Evolutionary conservation across 2,113 vertebrate genomes (phyloP).

Genomic region (Heptranchias perlo): DNA sequence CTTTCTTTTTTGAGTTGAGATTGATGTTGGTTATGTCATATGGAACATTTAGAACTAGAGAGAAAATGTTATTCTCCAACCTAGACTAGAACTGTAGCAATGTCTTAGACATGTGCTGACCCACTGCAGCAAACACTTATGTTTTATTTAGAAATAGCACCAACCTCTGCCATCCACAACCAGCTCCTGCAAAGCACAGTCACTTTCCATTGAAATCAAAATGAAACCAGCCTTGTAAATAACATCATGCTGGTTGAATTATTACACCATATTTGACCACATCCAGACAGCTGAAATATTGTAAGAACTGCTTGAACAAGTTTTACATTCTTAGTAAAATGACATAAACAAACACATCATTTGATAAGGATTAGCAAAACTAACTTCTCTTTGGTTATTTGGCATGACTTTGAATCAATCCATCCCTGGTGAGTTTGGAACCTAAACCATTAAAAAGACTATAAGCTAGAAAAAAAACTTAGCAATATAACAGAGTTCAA

Average conservation of each 20-base stretch:
- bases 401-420: background rate
- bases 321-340: background rate
- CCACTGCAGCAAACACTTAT: background rate
- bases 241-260: background rate
- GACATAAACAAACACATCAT: background rate
- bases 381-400: background rate
- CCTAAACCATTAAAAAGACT: background rate
- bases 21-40: too few species aligned
- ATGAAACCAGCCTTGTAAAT: background rate
- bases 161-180: background rate
- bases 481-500: background rate
- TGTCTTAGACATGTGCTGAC: background rate
- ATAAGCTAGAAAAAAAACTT: background rate
- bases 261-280: background rate
- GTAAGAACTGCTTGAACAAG: background rate
- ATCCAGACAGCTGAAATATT: background rate
- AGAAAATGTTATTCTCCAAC: too few species aligned
- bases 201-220: background rate
- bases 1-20: too few species aligned
- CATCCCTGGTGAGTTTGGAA: background rate
- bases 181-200: background rate
- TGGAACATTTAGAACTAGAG: too few species aligned
- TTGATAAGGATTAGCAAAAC: background rate
- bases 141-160: background rate
- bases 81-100: background rate